phyloP scores from a whole-genome alignment of 2,113 vertebrate genomes.

The Microtus montanus region DNA sequence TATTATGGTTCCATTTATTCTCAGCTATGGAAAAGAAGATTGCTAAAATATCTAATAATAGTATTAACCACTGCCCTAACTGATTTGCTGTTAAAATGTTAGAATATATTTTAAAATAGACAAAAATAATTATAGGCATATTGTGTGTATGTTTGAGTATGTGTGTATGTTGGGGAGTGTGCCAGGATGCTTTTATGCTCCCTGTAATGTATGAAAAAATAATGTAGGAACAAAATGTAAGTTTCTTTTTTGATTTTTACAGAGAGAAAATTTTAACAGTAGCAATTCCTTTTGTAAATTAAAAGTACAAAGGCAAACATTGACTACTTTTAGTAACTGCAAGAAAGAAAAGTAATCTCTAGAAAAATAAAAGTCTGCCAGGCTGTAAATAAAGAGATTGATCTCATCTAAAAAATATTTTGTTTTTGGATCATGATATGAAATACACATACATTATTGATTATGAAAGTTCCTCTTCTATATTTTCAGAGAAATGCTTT shows the following conservation, averaged over 20 bases:
- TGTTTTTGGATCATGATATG: neutral
- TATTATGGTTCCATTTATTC: neutral
- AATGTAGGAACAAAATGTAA: neutral
- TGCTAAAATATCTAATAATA: neutral
- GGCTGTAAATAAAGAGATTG: neutral
- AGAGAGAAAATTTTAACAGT: neutral
- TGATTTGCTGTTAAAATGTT: neutral
- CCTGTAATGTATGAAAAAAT: neutral
- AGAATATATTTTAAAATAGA: neutral
- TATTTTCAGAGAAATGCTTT: neutral
- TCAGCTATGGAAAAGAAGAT: neutral
- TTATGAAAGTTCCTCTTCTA: neutral
- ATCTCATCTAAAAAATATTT: conserved; percentile 23
- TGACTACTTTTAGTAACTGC: neutral
- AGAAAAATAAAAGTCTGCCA: neutral
- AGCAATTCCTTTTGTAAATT: neutral
- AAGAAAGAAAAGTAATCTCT: neutral
- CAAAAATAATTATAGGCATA: neutral
- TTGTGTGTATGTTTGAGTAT: neutral
- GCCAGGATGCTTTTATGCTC: neutral
- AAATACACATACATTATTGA: neutral
- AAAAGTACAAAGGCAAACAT: neutral
- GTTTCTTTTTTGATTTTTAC: neutral
- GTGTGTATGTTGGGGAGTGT: neutral
- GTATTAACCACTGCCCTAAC: neutral